A percentile compares a stretch with the other conserved stretches of the same genome.
These are phyloP conservation scores for Hydrozoanthus tunicans DNA, from an alignment of 64 coral and sea anemone species.

Conservation along the genomic window DNA sequence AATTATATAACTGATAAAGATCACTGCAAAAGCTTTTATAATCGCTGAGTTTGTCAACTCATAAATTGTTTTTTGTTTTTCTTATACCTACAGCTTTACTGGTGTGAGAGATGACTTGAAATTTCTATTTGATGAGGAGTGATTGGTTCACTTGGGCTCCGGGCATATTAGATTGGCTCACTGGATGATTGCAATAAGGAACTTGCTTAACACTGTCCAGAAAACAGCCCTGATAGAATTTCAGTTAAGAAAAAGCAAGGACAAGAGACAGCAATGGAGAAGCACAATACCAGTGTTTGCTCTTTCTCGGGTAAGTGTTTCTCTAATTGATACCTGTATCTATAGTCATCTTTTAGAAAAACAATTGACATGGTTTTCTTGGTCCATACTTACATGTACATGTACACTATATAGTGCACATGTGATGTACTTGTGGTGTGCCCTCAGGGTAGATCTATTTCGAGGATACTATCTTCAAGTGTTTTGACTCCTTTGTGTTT, in stretches of 20 bases:
- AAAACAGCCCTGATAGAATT: slow-evolving; percentile 26
- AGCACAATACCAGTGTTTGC: slow-evolving; percentile 25
- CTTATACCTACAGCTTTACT: not conserved
- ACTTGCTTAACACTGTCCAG: slow-evolving; percentile 18
- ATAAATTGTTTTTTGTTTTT: too few species aligned
- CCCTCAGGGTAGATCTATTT: not conserved
- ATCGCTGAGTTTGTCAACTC: too few species aligned
- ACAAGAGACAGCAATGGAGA: slow-evolving; percentile 9
- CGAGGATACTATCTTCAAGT: not conserved
- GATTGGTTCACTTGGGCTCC: slow-evolving; percentile 15
- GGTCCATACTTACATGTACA: too few species aligned
- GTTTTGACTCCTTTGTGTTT: too few species aligned
- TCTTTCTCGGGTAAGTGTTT: slow-evolving; percentile 44
- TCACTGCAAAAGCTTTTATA: too few species aligned
- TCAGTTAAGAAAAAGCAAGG: slow-evolving; percentile 28
- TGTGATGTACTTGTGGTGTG: too few species aligned
- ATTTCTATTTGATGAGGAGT: slow-evolving; percentile 11
- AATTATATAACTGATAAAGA: too few species aligned
- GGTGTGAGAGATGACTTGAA: not conserved
- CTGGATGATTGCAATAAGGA: slow-evolving; percentile 35
- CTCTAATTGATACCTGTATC: not conserved
- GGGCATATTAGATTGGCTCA: not conserved
- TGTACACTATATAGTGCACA: too few species aligned
- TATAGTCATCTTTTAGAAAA: not conserved
- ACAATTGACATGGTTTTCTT: not conserved